Evolutionary conservation across 2,888 invertebrate genomes (phyloP).

Genomic region (Fragum sueziense): DNA sequence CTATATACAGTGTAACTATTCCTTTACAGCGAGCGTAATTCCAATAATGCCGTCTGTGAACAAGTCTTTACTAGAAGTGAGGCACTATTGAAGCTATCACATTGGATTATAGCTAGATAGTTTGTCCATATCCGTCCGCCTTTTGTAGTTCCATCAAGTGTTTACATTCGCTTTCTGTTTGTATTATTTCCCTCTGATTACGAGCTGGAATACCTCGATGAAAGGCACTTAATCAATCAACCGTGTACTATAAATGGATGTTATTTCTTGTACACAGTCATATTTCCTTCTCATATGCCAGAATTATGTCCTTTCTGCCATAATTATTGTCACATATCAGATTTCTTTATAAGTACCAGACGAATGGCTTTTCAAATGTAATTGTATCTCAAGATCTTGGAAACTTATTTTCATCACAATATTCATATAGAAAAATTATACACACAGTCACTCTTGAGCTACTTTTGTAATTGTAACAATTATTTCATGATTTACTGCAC

Average conservation of each 20-base stretch:
- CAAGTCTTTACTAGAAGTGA: constrained; percentile 14
- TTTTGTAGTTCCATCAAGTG: constrained; percentile 10
- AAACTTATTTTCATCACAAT: too few species aligned
- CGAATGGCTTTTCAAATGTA: too few species aligned
- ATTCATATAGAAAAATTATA: too few species aligned
- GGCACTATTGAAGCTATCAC: not conserved
- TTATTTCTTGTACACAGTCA: not conserved
- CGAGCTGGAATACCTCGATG: constrained; percentile 1
- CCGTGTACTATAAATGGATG: not conserved
- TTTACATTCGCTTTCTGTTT: constrained; percentile 9
- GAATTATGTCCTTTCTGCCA: too few species aligned
- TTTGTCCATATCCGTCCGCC: not conserved
- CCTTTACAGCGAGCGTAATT: not conserved
- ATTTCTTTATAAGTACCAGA: too few species aligned
- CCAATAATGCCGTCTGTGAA: constrained; percentile 12
- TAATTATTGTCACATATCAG: too few species aligned
- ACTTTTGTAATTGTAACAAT: too few species aligned
- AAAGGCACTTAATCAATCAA: constrained; percentile 19
- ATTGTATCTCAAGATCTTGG: too few species aligned
- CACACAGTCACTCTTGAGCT: too few species aligned
- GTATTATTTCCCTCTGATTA: constrained; percentile 4
- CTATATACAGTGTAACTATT: constrained; percentile 3
- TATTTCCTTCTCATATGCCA: too few species aligned
- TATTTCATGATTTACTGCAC: too few species aligned
- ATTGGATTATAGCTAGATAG: constrained; percentile 4